These are phyloP conservation scores for Anguilla anguilla DNA, from an alignment of 2,797 vertebrate genomes.

Conservation along the genomic window DNA sequence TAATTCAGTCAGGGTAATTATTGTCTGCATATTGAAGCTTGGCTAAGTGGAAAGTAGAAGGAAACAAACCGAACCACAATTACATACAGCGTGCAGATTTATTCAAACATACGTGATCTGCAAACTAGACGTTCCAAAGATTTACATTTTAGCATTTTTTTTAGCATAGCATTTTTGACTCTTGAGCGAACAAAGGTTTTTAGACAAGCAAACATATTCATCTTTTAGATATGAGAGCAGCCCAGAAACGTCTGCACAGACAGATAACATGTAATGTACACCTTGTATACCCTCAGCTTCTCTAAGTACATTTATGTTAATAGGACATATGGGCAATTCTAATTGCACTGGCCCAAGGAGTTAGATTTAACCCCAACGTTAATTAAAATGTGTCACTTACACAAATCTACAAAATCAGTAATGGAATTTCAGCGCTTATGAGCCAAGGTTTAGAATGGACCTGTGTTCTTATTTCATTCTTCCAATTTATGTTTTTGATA, in stretches of 20 bases:
- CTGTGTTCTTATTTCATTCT: background rate
- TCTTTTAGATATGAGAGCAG: background rate
- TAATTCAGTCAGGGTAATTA: constrained; percentile 56
- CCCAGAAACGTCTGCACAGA: background rate
- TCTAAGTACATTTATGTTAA: background rate
- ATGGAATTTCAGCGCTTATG: background rate
- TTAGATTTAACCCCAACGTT: background rate
- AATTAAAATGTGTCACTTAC: background rate
- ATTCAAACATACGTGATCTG: constrained; percentile 48
- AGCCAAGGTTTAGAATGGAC: background rate
- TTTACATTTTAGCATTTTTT: constrained; percentile 30
- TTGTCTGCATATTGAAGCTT: constrained; percentile 56
- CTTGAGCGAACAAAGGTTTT: constrained; percentile 33
- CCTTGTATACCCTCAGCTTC: background rate
- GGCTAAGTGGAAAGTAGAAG: constrained; percentile 54
- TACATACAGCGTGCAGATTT: constrained; percentile 51
- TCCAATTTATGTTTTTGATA: background rate
- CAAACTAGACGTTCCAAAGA: constrained; percentile 42
- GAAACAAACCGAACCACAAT: constrained; percentile 65
- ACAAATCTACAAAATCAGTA: background rate
- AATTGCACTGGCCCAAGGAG: background rate
- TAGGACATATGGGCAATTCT: background rate
- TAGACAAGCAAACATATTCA: background rate
- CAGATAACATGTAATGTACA: too few relatives aligned
- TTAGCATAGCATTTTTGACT: constrained; percentile 29